These are phyloP conservation scores for Cotesia vestalis DNA, from an alignment of 1,140 invertebrate species.

Conservation along the genomic window DNA sequence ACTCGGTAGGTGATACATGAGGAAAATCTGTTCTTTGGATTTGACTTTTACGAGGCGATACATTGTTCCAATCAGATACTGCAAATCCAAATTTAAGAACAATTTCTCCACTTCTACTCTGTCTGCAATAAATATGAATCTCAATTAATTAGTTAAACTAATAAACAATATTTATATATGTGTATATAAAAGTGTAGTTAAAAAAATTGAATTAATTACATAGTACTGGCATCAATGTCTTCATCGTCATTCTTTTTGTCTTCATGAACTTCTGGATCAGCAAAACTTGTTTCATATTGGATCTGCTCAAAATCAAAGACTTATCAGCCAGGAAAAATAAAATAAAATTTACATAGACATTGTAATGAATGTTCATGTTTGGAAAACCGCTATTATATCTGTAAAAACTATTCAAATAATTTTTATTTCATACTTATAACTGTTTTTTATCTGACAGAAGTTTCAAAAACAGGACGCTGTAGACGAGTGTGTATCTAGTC, in stretches of 20 bases:
- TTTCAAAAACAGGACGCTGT: slow-evolving; percentile 67
- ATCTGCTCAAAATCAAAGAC: slow-evolving; percentile 39
- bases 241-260: slow-evolving; percentile 39
- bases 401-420: neutral
- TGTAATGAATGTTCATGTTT: slow-evolving; percentile 17
- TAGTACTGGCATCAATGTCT: slow-evolving; percentile 32
- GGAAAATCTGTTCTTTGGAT: slow-evolving; percentile 42
- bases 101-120: slow-evolving; percentile 47
- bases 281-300: slow-evolving; percentile 34
- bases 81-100: slow-evolving; percentile 46
- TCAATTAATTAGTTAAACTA: neutral
- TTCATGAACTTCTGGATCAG: slow-evolving; percentile 17
- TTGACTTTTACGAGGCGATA: slow-evolving; percentile 30
- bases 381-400: no score
- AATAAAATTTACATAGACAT: slow-evolving; percentile 6
- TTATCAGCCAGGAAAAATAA: slow-evolving; percentile 20
- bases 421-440: slow-evolving; percentile 12
- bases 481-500: slow-evolving; percentile 90
- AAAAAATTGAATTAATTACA: slow-evolving; percentile 11
- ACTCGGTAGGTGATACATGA: slow-evolving; percentile 50
- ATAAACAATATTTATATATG: neutral
- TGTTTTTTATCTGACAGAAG: slow-evolving; percentile 21
- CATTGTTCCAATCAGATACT: slow-evolving; percentile 48
- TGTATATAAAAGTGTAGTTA: neutral
- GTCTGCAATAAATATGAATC: slow-evolving; percentile 46